These are phyloP conservation scores for Patella pellucida DNA, from an alignment of 2,888 invertebrate genomes.

Conservation along the genomic window DNA sequence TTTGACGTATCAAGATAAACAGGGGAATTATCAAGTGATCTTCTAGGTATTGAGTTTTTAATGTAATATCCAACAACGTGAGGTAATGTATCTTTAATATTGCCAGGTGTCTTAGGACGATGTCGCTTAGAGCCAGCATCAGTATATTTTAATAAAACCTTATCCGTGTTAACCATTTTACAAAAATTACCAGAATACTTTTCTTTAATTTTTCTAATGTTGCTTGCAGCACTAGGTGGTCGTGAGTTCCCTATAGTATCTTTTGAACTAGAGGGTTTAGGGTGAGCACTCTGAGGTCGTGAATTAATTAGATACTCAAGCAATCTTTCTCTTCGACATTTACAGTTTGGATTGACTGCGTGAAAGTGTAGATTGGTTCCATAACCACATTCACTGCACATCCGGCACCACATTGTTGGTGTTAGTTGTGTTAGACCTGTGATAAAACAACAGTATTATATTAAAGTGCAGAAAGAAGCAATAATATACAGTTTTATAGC, in stretches of 20 bases:
- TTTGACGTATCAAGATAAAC: slow-evolving; percentile 52
- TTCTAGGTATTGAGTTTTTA: slow-evolving; percentile 15
- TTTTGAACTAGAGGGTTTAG: slow-evolving; percentile 33
- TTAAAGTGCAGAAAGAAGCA: slow-evolving; percentile 4
- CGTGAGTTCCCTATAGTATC: slow-evolving; percentile 37
- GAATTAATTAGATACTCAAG: slow-evolving; percentile 19
- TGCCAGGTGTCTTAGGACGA: slow-evolving; percentile 32
- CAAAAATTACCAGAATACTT: slow-evolving; percentile 20
- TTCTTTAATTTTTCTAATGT: slow-evolving; percentile 23
- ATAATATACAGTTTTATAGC: not conserved
- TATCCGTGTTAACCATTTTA: slow-evolving; percentile 33
- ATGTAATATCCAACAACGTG: not conserved
- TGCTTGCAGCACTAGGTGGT: slow-evolving; percentile 42
- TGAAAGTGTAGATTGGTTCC: slow-evolving; percentile 60
- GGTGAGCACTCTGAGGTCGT: slow-evolving; percentile 11
- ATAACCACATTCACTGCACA: slow-evolving; percentile 58
- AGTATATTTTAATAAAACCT: slow-evolving; percentile 47
- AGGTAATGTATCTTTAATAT: slow-evolving; percentile 9
- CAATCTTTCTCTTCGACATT: slow-evolving; percentile 58
- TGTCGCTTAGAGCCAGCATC: slow-evolving; percentile 50
- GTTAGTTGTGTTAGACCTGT: slow-evolving; percentile 52
- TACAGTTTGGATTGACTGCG: slow-evolving; percentile 56
- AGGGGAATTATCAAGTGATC: not conserved
- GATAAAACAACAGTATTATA: slow-evolving; percentile 21
- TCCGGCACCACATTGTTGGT: slow-evolving; percentile 51